Base-by-base conservation (phyloP, 1,140 invertebrate genomes). In the Drosophila repletoides region DNA sequence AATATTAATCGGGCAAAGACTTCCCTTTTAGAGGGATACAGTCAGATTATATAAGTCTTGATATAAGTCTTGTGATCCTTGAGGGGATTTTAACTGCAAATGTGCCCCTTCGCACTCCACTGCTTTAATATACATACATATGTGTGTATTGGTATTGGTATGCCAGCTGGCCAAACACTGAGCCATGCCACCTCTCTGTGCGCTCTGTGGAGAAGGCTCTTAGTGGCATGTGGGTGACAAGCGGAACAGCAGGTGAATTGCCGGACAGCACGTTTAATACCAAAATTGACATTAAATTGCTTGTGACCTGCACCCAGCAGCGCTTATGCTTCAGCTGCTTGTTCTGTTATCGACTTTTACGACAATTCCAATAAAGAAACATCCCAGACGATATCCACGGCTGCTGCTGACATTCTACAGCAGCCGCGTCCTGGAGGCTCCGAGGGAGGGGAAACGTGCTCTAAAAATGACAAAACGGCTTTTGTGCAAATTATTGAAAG, bases 281-380 rank as follows among this genome's bases (percentile, higher is more conserved):
- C 75, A 69, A 86, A 86, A 86, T 86, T 86, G 80, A 86, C 80
- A 86, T 86, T 86, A 86, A 86, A 86, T 86, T 86, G 80, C 80
- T 86, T 86, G 80, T 86, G 80, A 86, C 80, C 80, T 72, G 72
- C 51, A 75, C 61, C 41, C 52, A 63, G 10, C 48, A 38, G 48
- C 34, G 12, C 17, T 9, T 14, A 15, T 21, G 19, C 49, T 41
- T 9, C 53, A 58, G 28, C 49, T 63, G 22, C 41, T 43, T 21
- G 70, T 58, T 72, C 53, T 79, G 80, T 80, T 86, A 86, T 86
- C 80, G 80, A 86, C 80, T 80, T 86, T 86, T 80, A 86, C 80
- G 80, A 86, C 80, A 86, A 72, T 86, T 86, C 81, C 80, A 86
- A 86, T 86, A 86, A 86, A 86, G 80, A 72, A 72, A 64, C 70